phyloP scores from a whole-genome alignment of 1,140 invertebrate genomes.

The Pseudomyrmex flavicornis region DNA sequence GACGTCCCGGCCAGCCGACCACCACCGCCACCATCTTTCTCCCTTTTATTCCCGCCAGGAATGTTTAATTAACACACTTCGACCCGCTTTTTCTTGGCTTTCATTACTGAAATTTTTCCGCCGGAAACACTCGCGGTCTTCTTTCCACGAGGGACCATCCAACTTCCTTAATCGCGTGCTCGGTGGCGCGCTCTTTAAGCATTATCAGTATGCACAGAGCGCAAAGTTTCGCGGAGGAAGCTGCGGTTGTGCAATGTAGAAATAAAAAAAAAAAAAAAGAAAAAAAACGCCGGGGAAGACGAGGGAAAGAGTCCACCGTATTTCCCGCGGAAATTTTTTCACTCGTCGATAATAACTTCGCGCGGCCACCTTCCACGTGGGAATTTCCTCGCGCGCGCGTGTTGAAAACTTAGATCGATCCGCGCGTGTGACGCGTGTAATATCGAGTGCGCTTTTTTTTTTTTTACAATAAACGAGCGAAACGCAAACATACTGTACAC shows the following conservation, averaged over 20 bases:
- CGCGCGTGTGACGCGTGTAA: not conserved
- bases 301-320: not conserved
- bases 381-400: conserved; percentile 30
- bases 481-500: conserved; percentile 28
- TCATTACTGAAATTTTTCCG: conserved; percentile 71
- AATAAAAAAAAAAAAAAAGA: not conserved
- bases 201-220: conserved; percentile 64
- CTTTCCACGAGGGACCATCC: conserved; percentile 58
- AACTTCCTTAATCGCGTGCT: conserved; percentile 69
- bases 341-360: conserved; percentile 39
- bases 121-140: conserved; percentile 48
- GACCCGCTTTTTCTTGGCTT: conserved; percentile 63
- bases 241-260: conserved; percentile 36
- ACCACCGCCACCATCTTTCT: conserved; percentile 20
- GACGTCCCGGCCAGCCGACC: conserved; percentile 33
- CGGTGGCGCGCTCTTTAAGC: conserved; percentile 62
- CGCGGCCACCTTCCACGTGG: conserved; percentile 13
- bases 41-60: conserved; percentile 60
- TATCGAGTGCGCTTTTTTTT: conserved; percentile 16
- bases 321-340: conserved; percentile 53
- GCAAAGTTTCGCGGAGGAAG: conserved; percentile 55
- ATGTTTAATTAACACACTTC: conserved; percentile 75
- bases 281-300: not conserved
- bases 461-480: conserved; percentile 18
- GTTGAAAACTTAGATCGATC: conserved; percentile 47